These are phyloP conservation scores for Paragorgia papillata DNA, from an alignment of 92 coral and sea anemone genomes.

Conservation along the genomic window DNA sequence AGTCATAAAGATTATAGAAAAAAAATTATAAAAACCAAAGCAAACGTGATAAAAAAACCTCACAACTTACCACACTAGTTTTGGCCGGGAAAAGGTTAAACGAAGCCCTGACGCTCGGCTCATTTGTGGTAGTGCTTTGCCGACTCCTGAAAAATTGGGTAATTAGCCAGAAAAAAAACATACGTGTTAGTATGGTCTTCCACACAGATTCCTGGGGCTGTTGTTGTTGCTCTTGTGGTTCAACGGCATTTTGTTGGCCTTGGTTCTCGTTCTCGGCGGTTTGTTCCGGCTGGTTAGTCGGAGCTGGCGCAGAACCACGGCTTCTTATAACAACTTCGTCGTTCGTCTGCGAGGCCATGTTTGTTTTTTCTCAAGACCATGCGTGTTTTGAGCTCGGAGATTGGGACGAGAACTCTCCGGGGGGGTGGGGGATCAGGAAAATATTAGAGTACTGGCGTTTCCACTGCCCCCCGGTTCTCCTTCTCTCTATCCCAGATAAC, in stretches of 20 bases:
- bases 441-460: too few relatives aligned
- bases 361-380: not conserved
- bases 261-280: slow-evolving; percentile 56
- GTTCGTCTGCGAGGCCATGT: slow-evolving; percentile 58
- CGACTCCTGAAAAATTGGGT: slow-evolving; percentile 78
- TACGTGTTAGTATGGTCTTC: slow-evolving; percentile 83
- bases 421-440: not conserved
- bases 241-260: slow-evolving; percentile 43
- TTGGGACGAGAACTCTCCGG: too few relatives aligned
- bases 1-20: too few relatives aligned
- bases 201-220: slow-evolving; percentile 91
- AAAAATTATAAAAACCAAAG: not conserved
- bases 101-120: slow-evolving; percentile 52
- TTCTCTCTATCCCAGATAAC: too few relatives aligned
- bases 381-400: not conserved
- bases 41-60: not conserved
- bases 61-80: slow-evolving; percentile 71
- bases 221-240: slow-evolving; percentile 64
- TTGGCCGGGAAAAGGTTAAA: slow-evolving; percentile 76
- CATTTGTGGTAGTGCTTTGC: slow-evolving; percentile 43
- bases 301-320: slow-evolving; percentile 27
- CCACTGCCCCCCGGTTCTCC: too few relatives aligned
- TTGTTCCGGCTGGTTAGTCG: slow-evolving; percentile 32
- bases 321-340: slow-evolving; percentile 39
- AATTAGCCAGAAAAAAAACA: slow-evolving; percentile 88